A percentile compares a stretch with the other conserved stretches of the same genome.
Conservation (phyloP, 1,140 invertebrate species). For the Brachystomella parvula region DNA sequence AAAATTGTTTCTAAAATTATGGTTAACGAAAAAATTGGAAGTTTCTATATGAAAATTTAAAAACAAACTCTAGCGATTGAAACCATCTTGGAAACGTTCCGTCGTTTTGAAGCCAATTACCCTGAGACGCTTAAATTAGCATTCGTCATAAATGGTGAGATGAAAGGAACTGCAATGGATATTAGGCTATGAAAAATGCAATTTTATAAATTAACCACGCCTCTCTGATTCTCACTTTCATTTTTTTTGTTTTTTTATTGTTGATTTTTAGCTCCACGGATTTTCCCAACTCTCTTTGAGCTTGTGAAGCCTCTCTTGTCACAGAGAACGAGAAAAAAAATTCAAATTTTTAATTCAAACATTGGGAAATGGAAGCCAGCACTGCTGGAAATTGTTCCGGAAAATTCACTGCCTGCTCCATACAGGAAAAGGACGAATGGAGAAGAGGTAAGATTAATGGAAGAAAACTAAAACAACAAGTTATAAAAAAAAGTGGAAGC, state of each 20-base stretch:
- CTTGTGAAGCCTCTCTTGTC: constrained; percentile 19
- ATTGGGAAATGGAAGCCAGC: not conserved
- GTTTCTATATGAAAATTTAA: not conserved
- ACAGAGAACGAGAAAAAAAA: constrained; percentile 15
- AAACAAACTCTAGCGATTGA: constrained; percentile 5
- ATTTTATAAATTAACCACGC: not conserved
- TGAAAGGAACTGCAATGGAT: not conserved
- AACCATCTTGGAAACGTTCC: constrained; percentile 5
- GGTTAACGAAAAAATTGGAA: not conserved
- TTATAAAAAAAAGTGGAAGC: too few relatives aligned
- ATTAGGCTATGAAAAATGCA: not conserved
- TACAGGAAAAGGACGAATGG: not conserved
- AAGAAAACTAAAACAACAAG: not conserved
- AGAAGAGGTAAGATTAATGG: not conserved
- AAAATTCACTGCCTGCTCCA: not conserved
- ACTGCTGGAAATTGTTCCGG: not conserved
- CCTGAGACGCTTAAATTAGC: constrained; percentile 17
- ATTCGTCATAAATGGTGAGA: constrained; percentile 21
- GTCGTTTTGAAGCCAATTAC: constrained; percentile 21
- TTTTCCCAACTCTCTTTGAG: constrained; percentile 5
- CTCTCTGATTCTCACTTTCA: not conserved
- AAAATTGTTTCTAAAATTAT: not conserved
- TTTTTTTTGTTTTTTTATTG: too few relatives aligned
- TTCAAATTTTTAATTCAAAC: constrained; percentile 18
- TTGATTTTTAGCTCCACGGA: constrained; percentile 4